Conservation (phyloP, 2,888 invertebrate genomes). For the Physocephala rufipes region DNA sequence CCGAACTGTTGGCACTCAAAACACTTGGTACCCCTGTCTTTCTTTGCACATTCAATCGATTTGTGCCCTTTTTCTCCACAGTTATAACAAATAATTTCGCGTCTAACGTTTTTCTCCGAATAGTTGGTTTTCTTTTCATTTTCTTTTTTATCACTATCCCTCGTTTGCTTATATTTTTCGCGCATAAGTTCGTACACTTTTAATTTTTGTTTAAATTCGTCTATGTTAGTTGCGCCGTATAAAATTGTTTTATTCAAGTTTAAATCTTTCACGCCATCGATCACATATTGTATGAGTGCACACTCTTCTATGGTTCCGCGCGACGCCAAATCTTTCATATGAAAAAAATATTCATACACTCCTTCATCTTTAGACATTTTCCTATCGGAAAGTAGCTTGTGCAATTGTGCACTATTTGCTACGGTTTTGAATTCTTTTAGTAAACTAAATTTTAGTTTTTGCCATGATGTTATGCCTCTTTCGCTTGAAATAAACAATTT, state of each 20-base stretch:
- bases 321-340: conserved; percentile 59
- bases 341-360: conserved; percentile 57
- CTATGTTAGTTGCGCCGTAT: conserved; percentile 38
- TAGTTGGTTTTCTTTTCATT: background rate
- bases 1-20: conserved; percentile 14
- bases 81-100: conserved; percentile 18
- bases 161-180: too few relatives aligned
- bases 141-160: too few relatives aligned
- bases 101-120: background rate
- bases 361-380: conserved; percentile 56
- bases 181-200: background rate
- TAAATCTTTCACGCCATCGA: conserved; percentile 57
- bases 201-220: conserved; percentile 27
- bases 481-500: conserved; percentile 37
- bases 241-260: conserved; percentile 41
- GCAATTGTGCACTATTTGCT: conserved; percentile 37
- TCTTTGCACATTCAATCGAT: conserved; percentile 17
- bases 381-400: conserved; percentile 41
- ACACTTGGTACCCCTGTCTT: conserved; percentile 13
- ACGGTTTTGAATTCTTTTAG: conserved; percentile 37
- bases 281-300: conserved; percentile 58
- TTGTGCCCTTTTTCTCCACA: conserved; percentile 18
- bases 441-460: conserved; percentile 27
- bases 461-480: conserved; percentile 33
- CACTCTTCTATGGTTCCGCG: conserved; percentile 55